These are phyloP conservation scores for Hypotaenidia okinawae DNA, from an alignment of 2,797 vertebrate species.

Conservation along the genomic window DNA sequence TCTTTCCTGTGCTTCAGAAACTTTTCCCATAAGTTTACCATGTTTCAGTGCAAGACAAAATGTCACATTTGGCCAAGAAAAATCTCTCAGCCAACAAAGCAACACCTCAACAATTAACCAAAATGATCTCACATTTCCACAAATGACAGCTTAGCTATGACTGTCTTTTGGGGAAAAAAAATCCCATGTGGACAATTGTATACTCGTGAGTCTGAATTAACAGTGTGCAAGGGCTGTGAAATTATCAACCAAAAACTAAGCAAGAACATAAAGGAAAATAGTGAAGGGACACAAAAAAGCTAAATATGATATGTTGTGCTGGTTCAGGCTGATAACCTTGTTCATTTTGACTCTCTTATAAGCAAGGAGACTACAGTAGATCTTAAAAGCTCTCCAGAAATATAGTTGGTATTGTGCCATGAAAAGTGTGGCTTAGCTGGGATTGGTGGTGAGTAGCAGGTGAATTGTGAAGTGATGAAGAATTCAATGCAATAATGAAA, in stretches of 20 bases:
- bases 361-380: background rate
- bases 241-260: background rate
- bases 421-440: background rate
- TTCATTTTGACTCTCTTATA: background rate
- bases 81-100: background rate
- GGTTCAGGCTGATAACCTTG: background rate
- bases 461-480: background rate
- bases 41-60: background rate
- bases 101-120: background rate
- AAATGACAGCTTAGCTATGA: background rate
- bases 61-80: background rate
- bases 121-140: background rate
- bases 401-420: background rate
- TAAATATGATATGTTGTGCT: background rate
- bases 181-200: background rate
- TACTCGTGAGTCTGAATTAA: background rate
- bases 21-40: background rate
- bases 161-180: background rate
- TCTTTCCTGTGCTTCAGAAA: background rate
- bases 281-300: background rate
- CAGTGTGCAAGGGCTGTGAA: background rate
- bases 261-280: background rate
- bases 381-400: background rate
- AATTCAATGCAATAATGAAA: background rate
- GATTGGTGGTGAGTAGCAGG: accelerated